Base-by-base conservation (phyloP, 1,140 invertebrate species). In the Bombus sibiricus region DNA sequence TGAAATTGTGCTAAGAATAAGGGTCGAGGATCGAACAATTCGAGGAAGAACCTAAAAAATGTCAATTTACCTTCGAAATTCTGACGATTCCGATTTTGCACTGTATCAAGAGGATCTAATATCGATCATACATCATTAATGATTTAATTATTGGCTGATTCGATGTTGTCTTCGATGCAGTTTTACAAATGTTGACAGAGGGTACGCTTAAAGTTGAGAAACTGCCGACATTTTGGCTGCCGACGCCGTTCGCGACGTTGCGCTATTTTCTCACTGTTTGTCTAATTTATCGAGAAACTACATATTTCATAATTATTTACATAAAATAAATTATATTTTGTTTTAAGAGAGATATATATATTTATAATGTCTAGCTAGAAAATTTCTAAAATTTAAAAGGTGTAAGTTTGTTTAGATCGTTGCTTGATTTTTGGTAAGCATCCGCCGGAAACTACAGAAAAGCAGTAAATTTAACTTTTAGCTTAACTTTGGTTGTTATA, bases 141-240 rank as follows among this genome's bases (percentile, higher is more conserved):
- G 76, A 85, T 85, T 79, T 34, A 85, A 64, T 85, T 85, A 79
- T 34, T 72, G 68, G 57, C 41, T 73, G 71, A 86, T 82, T 75
- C 79, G 84, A 81, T 82, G 72, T 81, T 81, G 71, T 59, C 43
- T 86, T 86, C 84, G 79, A 81, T 86, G 71, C 39, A 82, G 73
- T 81, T 64, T 81, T 71, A 80, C 41, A 80, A 80, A 85, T 92
- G 89, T 93, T 92, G 92, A 93, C 92, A 93, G 85, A 91, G 86
- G 90, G 91, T 92, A 93, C 91, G 91, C 93, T 92, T 91, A 90
- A 88, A 92, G 91, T 89, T 89, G 86, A 88, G 89, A 92, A 93
- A 78, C 83, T 87, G 91, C 93, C 89, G 93, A 94, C 93, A 94
- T 94, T 88, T 94, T 94, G 91, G 86, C 88, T 94, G 86, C 83